Percentiles rank a stretch among this genome's conserved stretches.
These are phyloP conservation scores for Chaenodraco wilsoni DNA, from an alignment of 2,797 vertebrate species.

Conservation along the genomic window DNA sequence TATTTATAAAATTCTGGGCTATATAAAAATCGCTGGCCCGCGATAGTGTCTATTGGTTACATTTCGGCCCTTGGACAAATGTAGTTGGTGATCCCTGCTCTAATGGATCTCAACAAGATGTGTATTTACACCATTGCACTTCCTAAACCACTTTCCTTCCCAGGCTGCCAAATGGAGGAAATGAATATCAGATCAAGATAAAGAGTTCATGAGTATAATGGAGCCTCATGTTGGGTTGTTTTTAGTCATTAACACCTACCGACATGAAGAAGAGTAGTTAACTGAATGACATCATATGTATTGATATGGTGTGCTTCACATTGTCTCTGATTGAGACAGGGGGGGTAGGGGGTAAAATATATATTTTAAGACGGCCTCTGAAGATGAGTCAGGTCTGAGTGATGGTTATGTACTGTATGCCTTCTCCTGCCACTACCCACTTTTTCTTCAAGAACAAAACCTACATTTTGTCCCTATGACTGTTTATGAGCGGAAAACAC, in stretches of 20 bases:
- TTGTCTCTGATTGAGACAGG: slow-evolving; percentile 17
- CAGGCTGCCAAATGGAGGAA: slow-evolving; percentile 29
- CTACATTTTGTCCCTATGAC: slow-evolving; percentile 43
- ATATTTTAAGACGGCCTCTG: slow-evolving; percentile 44
- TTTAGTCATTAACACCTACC: slow-evolving; percentile 28
- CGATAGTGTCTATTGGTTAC: no score
- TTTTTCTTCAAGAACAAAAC: slow-evolving; percentile 51
- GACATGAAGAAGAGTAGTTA: neutral
- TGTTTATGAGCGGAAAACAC: slow-evolving; percentile 22
- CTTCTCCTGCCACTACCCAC: slow-evolving; percentile 25
- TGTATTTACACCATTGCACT: slow-evolving; percentile 38
- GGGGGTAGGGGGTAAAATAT: slow-evolving; percentile 1
- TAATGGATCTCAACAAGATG: slow-evolving; percentile 78
- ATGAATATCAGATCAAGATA: slow-evolving; percentile 3
- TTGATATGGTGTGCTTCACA: slow-evolving; percentile 37
- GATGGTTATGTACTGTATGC: slow-evolving; percentile 46
- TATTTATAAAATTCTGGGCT: no score
- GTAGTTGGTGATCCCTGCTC: no score
- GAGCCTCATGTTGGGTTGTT: slow-evolving; percentile 45
- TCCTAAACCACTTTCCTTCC: slow-evolving; percentile 30
- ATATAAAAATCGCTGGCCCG: no score
- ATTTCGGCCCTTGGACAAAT: no score
- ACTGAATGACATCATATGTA: slow-evolving; percentile 41
- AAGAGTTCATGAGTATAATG: slow-evolving; percentile 43
- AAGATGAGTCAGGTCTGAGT: slow-evolving; percentile 62